Percentiles rank a stretch among this genome's conserved stretches.
phyloP scores from a whole-genome alignment of 2,888 invertebrate species.

The Dryococelus australis region DNA sequence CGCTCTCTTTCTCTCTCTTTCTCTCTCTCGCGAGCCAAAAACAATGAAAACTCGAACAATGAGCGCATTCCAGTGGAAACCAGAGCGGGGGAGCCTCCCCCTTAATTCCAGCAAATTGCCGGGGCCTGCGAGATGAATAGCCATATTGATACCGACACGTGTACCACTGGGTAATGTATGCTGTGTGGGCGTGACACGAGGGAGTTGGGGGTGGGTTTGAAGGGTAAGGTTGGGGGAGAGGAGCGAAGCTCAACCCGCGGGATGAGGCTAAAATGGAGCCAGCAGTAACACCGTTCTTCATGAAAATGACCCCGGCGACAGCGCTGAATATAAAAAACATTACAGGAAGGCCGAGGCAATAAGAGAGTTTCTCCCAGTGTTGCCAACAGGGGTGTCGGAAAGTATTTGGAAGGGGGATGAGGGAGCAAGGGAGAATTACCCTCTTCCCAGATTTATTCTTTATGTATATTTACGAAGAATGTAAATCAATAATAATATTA shows the following conservation, averaged over 20 bases:
- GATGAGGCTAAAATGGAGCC: neutral
- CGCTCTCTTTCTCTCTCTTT: too few relatives aligned
- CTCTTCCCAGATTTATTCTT: too few relatives aligned
- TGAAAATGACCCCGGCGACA: too few relatives aligned
- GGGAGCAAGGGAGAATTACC: too few relatives aligned
- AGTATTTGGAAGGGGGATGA: too few relatives aligned
- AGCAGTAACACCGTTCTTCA: neutral
- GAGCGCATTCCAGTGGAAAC: slow-evolving; percentile 8
- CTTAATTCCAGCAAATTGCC: slow-evolving; percentile 16
- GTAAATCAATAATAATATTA: too few relatives aligned
- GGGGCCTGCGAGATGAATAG: neutral
- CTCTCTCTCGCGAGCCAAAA: neutral
- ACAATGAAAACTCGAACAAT: slow-evolving; percentile 1
- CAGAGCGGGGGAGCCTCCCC: neutral
- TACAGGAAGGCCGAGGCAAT: too few relatives aligned
- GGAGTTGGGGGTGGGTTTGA: neutral
- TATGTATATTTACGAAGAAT: too few relatives aligned
- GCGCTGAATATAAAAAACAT: too few relatives aligned
- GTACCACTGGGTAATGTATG: neutral
- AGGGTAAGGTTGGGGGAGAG: neutral
- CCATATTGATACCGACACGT: slow-evolving; percentile 5
- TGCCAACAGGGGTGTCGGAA: too few relatives aligned
- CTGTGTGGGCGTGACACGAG: slow-evolving; percentile 17
- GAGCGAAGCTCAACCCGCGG: slow-evolving; percentile 27
- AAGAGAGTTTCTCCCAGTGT: too few relatives aligned